Conservation (phyloP, 1,140 invertebrate species). For the Tribolium madens region DNA sequence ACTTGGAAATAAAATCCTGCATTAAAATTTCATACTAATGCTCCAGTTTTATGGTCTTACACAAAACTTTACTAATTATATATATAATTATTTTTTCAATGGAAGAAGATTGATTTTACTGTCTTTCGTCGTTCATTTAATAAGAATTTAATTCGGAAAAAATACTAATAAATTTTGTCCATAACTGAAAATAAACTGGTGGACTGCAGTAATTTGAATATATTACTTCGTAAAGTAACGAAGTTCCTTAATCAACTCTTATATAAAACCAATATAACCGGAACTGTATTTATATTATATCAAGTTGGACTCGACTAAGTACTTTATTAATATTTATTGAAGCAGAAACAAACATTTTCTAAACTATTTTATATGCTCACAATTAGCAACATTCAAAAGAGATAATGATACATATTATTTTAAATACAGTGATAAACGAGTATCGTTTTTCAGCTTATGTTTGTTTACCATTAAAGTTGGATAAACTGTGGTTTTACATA, state of each 20-base stretch:
- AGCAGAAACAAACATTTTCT: background rate
- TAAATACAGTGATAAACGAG: background rate
- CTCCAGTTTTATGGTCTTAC: conserved; percentile 9
- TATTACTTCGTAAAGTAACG: too few relatives aligned
- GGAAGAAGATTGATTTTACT: too few relatives aligned
- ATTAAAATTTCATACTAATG: conserved; percentile 23
- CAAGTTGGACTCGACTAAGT: background rate
- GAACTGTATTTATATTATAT: background rate
- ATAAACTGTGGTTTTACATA: background rate
- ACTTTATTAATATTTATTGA: background rate
- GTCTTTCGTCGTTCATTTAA: too few relatives aligned
- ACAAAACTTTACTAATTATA: background rate
- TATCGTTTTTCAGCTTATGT: background rate
- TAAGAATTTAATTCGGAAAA: too few relatives aligned
- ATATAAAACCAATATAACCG: background rate
- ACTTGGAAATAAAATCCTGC: conserved; percentile 22
- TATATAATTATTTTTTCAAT: background rate
- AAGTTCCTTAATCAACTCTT: background rate
- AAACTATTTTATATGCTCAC: background rate
- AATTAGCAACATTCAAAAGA: background rate
- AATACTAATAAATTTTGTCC: too few relatives aligned
- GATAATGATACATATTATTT: background rate
- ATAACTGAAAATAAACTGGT: too few relatives aligned
- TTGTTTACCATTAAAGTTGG: background rate
- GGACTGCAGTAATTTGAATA: too few relatives aligned